A percentile compares a stretch with the other conserved stretches of the same genome.
Evolutionary conservation across 2,113 vertebrate species (phyloP).

Genomic region (Crotalus tigris): DNA sequence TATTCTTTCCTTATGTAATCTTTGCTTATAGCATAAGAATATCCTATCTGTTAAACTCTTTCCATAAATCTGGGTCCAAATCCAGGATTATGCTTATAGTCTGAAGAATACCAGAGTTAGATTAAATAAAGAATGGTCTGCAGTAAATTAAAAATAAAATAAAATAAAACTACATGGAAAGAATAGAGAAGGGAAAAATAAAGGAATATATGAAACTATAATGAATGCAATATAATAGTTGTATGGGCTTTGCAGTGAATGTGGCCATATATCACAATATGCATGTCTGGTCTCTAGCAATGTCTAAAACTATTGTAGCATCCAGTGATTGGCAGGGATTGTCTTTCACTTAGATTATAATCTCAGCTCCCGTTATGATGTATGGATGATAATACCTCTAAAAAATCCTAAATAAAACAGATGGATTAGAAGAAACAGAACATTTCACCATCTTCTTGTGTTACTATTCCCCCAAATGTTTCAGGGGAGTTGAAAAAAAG

Average conservation of each 20-base stretch:
- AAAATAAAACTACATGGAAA: too few relatives aligned
- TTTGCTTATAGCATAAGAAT: slow-evolving; percentile 17
- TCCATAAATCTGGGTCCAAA: slow-evolving; percentile 5
- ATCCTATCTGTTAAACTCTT: slow-evolving; percentile 15
- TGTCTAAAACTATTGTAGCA: not conserved
- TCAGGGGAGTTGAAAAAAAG: not conserved
- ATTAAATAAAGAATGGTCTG: not conserved
- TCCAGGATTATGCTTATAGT: not conserved
- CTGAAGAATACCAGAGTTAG: not conserved
- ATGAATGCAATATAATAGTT: not conserved
- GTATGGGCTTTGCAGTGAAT: not conserved
- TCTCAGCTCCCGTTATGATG: not conserved
- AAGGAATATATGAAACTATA: not conserved
- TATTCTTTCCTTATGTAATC: slow-evolving; percentile 8
- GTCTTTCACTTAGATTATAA: not conserved
- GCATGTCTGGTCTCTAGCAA: not conserved
- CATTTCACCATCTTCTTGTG: not conserved
- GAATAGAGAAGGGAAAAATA: not conserved
- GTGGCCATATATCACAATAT: not conserved
- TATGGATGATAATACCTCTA: not conserved
- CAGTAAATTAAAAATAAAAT: not conserved
- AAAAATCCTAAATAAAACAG: not conserved
- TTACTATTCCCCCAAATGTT: not conserved
- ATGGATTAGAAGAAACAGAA: not conserved
- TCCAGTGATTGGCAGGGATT: not conserved